A percentile compares a stretch with the other conserved stretches of the same genome.
Conservation (phyloP, 2,113 vertebrate species). For the Calypte anna region DNA sequence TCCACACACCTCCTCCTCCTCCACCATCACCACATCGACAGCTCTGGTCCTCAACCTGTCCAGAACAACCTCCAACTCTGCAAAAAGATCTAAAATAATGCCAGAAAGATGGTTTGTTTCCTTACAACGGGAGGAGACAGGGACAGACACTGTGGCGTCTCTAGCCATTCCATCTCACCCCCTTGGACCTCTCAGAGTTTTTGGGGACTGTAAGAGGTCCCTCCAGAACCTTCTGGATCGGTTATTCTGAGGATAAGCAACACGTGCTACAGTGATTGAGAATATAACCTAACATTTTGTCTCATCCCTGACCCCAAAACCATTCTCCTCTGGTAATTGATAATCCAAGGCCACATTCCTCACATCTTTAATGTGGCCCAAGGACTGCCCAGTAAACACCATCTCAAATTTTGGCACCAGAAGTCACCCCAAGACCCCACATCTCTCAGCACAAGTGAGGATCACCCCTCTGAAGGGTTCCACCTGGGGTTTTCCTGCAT, state of each 20-base stretch:
- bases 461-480: fast-evolving
- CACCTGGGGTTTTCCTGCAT: fast-evolving
- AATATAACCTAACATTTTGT: neutral
- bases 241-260: neutral
- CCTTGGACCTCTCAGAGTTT: neutral
- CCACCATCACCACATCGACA: neutral
- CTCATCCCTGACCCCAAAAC: neutral
- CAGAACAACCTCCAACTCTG: neutral
- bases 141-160: neutral
- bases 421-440: fast-evolving
- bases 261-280: fast-evolving
- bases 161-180: neutral
- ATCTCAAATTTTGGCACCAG: fast-evolving
- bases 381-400: neutral
- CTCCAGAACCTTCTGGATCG: fast-evolving
- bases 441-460: fast-evolving
- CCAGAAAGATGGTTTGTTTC: neutral
- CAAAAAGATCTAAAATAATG: neutral
- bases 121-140: neutral
- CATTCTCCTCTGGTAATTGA: neutral
- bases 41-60: fast-evolving
- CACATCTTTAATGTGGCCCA: neutral
- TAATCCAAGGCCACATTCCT: neutral
- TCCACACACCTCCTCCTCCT: neutral
- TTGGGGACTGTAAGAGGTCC: neutral